phyloP scores from a whole-genome alignment of 2,113 vertebrate genomes.

The Takifugu bimaculatus region DNA sequence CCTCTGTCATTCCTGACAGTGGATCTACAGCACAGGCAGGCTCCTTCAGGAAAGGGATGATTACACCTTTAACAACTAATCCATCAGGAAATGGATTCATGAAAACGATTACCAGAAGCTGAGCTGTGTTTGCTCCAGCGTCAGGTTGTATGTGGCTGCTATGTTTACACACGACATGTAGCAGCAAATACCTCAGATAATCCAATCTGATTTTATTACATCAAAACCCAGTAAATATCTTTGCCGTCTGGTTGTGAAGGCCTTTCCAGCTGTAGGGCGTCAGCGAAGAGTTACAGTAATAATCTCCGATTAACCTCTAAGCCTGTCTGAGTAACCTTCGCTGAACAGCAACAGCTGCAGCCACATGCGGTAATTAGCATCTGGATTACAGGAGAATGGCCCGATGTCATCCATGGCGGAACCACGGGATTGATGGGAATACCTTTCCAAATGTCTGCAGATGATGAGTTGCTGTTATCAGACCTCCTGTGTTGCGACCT shows the following conservation, averaged over 20 bases:
- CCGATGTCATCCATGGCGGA: neutral
- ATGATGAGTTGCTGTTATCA: too few species aligned
- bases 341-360: constrained; percentile 24
- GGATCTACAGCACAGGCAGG: neutral
- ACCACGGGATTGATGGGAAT: neutral
- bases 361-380: constrained; percentile 9
- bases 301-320: constrained; percentile 1
- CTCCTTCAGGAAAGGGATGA: neutral
- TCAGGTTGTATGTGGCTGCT: too few species aligned
- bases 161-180: too few species aligned
- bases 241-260: too few species aligned
- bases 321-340: neutral
- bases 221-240: too few species aligned
- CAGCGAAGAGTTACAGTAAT: neutral
- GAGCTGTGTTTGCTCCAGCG: too few species aligned
- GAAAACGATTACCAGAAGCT: too few species aligned
- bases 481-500: too few species aligned
- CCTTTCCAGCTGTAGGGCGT: neutral
- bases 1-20: neutral
- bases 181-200: too few species aligned
- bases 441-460: too few species aligned
- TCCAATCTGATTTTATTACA: too few species aligned
- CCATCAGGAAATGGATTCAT: neutral
- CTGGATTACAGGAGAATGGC: neutral
- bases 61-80: neutral